Evolutionary conservation across 2,888 invertebrate genomes (phyloP).

Genomic region (Dermolepida albohirtum): DNA sequence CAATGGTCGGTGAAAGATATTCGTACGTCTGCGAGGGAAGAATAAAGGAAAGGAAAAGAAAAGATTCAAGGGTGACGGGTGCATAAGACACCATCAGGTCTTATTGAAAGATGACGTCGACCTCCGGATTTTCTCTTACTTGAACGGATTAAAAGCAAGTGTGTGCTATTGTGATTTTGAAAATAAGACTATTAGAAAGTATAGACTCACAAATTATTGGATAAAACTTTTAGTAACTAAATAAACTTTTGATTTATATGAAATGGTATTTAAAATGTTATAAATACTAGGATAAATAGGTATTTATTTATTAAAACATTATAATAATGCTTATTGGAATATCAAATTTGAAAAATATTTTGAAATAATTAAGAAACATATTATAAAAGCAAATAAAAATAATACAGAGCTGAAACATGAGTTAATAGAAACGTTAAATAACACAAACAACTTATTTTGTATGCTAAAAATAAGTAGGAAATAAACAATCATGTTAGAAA

Average conservation of each 20-base stretch:
- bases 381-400: no score
- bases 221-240: neutral
- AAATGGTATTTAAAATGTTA: no score
- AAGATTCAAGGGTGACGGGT: constrained; percentile 13
- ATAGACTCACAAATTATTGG: neutral
- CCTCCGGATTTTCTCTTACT: neutral
- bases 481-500: no score
- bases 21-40: constrained; percentile 29
- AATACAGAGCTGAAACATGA: no score
- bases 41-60: constrained; percentile 14
- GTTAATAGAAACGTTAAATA: no score
- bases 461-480: no score
- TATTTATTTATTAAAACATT: no score
- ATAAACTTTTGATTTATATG: neutral
- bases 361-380: no score
- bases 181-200: constrained; percentile 30
- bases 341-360: no score
- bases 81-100: constrained; percentile 29
- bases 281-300: no score
- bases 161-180: constrained; percentile 8
- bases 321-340: no score
- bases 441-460: no score
- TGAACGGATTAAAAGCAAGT: constrained; percentile 30
- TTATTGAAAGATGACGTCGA: constrained; percentile 14
- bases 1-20: constrained; percentile 49